Evolutionary conservation across 2,797 vertebrate species (phyloP).

Genomic region (Darevskia mixta): DNA sequence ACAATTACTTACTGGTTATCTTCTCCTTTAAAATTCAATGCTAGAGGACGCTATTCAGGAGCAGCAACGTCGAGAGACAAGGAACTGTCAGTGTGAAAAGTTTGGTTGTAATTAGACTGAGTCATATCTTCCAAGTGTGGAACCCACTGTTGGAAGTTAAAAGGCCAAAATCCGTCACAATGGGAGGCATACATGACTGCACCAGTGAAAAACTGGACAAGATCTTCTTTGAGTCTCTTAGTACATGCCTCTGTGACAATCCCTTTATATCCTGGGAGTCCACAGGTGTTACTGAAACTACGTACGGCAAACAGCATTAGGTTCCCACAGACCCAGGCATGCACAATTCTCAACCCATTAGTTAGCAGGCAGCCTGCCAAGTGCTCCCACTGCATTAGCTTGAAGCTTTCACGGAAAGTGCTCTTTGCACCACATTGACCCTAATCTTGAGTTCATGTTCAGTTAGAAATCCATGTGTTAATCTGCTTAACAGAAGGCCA

Average conservation of each 20-base stretch:
- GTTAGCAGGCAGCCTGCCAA: constrained; percentile 18
- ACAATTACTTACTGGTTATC: constrained; percentile 1
- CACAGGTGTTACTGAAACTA: constrained; percentile 10
- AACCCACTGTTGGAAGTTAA: constrained; percentile 51
- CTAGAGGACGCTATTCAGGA: constrained; percentile 31
- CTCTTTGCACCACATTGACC: constrained; percentile 23
- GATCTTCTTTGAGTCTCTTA: not conserved
- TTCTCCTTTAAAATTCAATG: not conserved
- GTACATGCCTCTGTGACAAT: not conserved
- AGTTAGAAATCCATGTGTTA: constrained; percentile 49
- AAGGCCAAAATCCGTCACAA: constrained; percentile 49
- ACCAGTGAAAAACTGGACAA: not conserved
- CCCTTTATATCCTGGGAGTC: constrained; percentile 4
- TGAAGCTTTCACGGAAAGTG: constrained; percentile 9
- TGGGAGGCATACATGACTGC: not conserved
- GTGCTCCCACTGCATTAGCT: constrained; percentile 1
- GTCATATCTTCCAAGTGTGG: constrained; percentile 64
- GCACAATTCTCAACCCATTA: constrained; percentile 15
- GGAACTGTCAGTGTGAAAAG: constrained; percentile 60
- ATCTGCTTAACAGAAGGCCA: constrained; percentile 18
- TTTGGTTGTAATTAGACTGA: constrained; percentile 68
- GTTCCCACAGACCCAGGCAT: constrained; percentile 13
- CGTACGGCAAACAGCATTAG: constrained; percentile 11
- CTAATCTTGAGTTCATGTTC: constrained; percentile 38
- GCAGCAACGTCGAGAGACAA: constrained; percentile 43